Base-by-base conservation (phyloP, 2,797 vertebrate species). In the Fratercula arctica region DNA sequence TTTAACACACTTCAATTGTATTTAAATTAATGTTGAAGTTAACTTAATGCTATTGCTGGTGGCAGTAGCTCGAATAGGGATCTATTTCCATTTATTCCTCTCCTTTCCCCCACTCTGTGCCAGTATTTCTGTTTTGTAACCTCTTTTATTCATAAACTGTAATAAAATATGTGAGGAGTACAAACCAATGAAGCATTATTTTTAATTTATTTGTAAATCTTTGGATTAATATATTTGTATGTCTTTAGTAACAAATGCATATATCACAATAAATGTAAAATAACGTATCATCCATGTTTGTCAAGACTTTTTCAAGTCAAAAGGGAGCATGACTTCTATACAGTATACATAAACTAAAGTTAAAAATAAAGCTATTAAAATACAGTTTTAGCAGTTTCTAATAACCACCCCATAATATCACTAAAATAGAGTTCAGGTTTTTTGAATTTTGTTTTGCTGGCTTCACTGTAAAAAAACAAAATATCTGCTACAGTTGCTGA, bases 11-110 rank as follows among this genome's bases (percentile, higher is more conserved):
- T 85, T 72, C 76, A 67, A 46, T 84, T 84, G 39, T 18, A 91
- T 95, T 79, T 61, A 86, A 90, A 93, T 86, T 11, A 85, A 64
- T 28, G 10, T 68, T 88, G 69, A 91, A 81, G 33, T 70, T 43
- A 86, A 88, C 28, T 56, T 63, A 90, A 35, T 33, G 37, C 13
- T 86, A 43, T 95, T 91, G 97, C 86, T 70, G 53, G 31, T 64
- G 45, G 11, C 46, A 89, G 14, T 9, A 91, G 85, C 68, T 81
- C 31, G 95, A 84, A 75, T 50, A 11, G 11, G 74, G 31, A 45
- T 39, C 25, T 37, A 17, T 61, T 70, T 86, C 23, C 57, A 50
- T 56, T 90, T 91, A 66, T 67, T 63, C 5, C 2, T 84, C 14
- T 80, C 80, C 26, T 74, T 80, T 20, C 35, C 16, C 24, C 9